Conservation (phyloP, 2,797 vertebrate genomes). For the Distichodus sexfasciatus region DNA sequence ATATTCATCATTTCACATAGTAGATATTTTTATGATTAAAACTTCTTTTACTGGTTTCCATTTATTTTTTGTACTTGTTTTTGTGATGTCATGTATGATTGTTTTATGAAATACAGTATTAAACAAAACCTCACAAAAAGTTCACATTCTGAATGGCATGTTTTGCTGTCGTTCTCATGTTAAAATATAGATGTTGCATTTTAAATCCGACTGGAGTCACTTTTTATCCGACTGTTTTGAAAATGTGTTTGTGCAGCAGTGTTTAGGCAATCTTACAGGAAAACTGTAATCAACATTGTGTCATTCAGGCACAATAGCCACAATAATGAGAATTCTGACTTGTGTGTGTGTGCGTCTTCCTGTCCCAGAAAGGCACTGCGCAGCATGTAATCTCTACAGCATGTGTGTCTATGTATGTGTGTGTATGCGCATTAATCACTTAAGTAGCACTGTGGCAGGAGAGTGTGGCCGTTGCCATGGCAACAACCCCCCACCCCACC, state of each 20-base stretch:
- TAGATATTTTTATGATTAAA: no score
- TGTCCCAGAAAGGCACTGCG: constrained; percentile 32
- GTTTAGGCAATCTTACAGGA: background rate
- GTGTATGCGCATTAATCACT: constrained; percentile 48
- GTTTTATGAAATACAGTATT: no score
- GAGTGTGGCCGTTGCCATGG: constrained; percentile 40
- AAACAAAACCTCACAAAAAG: no score
- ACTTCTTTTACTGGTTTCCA: no score
- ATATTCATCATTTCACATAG: no score
- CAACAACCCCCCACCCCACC: constrained; percentile 43
- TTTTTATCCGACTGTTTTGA: background rate
- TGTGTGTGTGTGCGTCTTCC: constrained; percentile 28
- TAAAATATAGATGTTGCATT: no score
- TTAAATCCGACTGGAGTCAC: background rate
- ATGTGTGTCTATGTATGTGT: constrained; percentile 36
- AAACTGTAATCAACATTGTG: background rate
- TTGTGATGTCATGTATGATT: no score
- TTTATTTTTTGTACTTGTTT: no score
- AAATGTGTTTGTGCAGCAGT: background rate
- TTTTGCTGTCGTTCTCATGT: no score
- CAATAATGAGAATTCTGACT: constrained; percentile 22
- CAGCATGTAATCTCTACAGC: constrained; percentile 40
- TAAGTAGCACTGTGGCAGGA: constrained; percentile 41
- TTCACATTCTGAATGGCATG: no score
- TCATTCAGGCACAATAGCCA: background rate